Evolutionary conservation across 1,140 invertebrate species (phyloP), one percentile per base, ranked within the genome.

Genomic region (Sweltsa coloradensis): DNA sequence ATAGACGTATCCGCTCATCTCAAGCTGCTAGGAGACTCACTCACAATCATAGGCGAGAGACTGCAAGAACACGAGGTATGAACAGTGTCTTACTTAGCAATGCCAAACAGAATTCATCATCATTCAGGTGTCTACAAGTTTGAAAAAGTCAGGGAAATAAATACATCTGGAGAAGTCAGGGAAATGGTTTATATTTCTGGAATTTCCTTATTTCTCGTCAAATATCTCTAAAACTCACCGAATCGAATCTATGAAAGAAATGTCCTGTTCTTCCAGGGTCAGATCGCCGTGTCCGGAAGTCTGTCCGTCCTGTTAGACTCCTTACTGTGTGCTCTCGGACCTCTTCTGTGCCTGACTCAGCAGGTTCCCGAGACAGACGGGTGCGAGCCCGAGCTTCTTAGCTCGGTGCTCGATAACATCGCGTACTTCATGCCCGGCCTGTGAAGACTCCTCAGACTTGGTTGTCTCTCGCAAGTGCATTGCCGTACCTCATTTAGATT

Each of bases 381-480:
- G 34, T 86, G 78, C 53, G 75, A 78, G 27, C 69, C 72, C 43
- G 75, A 81, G 44, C 75, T 78, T 18, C 68, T 92, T 22, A 73
- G 76, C 3, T 76, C 79, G 51, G 89, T 88, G 22, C 72, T 97
- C 23, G 90, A 97, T 63, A 94, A 95, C 65, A 89, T 96, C 51
- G 91, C 91, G 0, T 97, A 95, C 61, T 89, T 96, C 52, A 97
- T 96, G 92, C 93, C 92, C 16, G 92, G 92, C 52, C 70, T 96
- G 22, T 94, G n/a, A n/a, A n/a, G n/a, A n/a, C n/a, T n/a, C n/a
- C n/a, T n/a, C n/a, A n/a, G n/a, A n/a, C n/a, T n/a, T n/a, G n/a
- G n/a, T n/a, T n/a, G n/a, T n/a, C n/a, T n/a, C n/a, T n/a, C n/a
- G n/a, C n/a, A n/a, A n/a, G n/a, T n/a, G n/a, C n/a, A n/a, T n/a